Conservation (phyloP, 2,797 vertebrate genomes). For the Paratrypauchen microcephalus region DNA sequence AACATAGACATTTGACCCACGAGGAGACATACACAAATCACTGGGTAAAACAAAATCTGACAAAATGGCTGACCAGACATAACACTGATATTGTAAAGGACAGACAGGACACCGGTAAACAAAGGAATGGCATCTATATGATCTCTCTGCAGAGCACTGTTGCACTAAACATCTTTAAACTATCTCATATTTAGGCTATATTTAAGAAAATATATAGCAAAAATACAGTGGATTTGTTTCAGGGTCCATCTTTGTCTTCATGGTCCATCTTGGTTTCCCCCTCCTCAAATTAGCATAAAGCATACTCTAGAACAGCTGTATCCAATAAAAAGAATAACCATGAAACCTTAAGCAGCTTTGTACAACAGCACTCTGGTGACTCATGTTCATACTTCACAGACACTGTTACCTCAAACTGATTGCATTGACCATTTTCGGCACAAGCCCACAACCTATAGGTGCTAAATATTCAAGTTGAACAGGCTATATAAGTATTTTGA, state of each 20-base stretch:
- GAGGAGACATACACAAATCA: constrained; percentile 34
- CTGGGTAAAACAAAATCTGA: constrained; percentile 38
- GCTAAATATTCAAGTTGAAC: constrained; percentile 79
- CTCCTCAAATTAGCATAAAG: neutral
- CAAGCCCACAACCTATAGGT: constrained; percentile 48
- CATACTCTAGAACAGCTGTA: no score
- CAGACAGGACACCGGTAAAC: constrained; percentile 42
- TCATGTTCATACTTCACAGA: constrained; percentile 39
- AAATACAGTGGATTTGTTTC: neutral
- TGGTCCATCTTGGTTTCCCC: neutral
- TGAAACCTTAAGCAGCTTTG: neutral
- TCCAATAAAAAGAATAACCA: neutral
- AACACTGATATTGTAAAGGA: constrained; percentile 56
- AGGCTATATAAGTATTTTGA: constrained; percentile 78
- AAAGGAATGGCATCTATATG: constrained; percentile 67
- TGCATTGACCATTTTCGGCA: constrained; percentile 26
- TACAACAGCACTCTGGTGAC: constrained; percentile 61
- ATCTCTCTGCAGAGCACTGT: constrained; percentile 67
- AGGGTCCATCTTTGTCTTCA: neutral
- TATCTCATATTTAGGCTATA: neutral
- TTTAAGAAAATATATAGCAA: neutral
- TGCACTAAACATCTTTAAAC: neutral
- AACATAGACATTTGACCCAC: constrained; percentile 45
- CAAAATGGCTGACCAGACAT: constrained; percentile 36
- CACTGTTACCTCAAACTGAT: constrained; percentile 16